phyloP scores from a whole-genome alignment of 53 echinoderm and acorn worm genomes.

The Arbacia lixula region DNA sequence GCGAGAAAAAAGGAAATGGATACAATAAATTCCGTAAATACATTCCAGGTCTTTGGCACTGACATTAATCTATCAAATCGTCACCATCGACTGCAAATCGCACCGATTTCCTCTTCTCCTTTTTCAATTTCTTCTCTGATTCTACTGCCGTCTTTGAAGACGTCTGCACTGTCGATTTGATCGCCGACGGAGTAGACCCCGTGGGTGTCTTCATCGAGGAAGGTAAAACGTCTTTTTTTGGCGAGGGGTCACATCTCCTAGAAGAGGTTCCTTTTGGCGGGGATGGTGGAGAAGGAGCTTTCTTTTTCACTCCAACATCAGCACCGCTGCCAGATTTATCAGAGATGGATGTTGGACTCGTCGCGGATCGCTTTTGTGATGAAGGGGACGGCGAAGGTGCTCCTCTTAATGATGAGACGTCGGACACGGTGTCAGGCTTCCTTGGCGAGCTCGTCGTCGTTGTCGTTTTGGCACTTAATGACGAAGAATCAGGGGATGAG shows the following conservation, averaged over 20 bases:
- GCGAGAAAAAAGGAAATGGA: no score
- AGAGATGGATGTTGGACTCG: no score
- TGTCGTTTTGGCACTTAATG: no score
- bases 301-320: neutral
- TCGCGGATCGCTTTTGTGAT: conserved; percentile 10
- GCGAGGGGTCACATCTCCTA: neutral
- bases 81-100: conserved; percentile 4
- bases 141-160: neutral
- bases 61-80: neutral
- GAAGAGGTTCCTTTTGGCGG: neutral
- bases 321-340: no score
- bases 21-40: no score
- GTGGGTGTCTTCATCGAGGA: neutral
- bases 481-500: neutral
- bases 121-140: conserved; percentile 17
- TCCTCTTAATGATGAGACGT: neutral
- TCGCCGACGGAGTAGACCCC: conserved; percentile 2
- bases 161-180: neutral
- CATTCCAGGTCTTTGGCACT: no score
- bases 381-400: neutral
- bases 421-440: neutral
- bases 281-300: neutral
- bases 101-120: conserved; percentile 33
- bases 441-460: neutral
- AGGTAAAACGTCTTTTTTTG: neutral